phyloP scores from a whole-genome alignment of 2,113 vertebrate genomes.

The Scomber colias region DNA sequence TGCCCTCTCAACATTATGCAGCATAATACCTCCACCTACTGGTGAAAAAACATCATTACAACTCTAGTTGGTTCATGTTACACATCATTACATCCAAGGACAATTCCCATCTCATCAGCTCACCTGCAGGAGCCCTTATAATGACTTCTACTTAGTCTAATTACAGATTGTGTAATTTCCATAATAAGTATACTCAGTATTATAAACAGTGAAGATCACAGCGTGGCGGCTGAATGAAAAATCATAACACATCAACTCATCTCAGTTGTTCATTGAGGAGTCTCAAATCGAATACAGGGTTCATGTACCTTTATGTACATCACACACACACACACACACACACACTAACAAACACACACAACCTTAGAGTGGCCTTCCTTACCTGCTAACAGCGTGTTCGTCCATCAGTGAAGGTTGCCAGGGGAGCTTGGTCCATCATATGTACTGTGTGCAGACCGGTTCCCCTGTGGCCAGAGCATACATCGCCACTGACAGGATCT shows the following conservation, averaged over 20 bases:
- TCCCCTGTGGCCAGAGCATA: conserved; percentile 54
- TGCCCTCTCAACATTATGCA: not conserved
- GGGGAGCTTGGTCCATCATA: conserved; percentile 49
- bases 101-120: conserved; percentile 71
- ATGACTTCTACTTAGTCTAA: conserved; percentile 74
- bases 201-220: conserved; percentile 66
- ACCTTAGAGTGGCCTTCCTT: conserved; percentile 29
- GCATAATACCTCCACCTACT: conserved; percentile 79
- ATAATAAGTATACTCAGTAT: conserved; percentile 76
- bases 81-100: conserved; percentile 59
- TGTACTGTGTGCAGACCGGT: conserved; percentile 8
- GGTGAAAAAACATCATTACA: conserved; percentile 44
- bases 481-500: conserved; percentile 62
- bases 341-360: conserved; percentile 1
- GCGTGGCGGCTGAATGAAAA: conserved; percentile 43
- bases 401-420: conserved; percentile 29
- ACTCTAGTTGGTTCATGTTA: not conserved
- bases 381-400: conserved; percentile 25
- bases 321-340: conserved; percentile 3
- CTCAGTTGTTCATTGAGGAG: conserved; percentile 17
- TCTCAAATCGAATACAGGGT: conserved; percentile 3
- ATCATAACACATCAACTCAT: conserved; percentile 43
- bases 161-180: conserved; percentile 75
- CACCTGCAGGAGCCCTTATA: conserved; percentile 75
- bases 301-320: not conserved